Base-by-base conservation (phyloP, 2,113 vertebrate genomes). In the Nicator chloris region DNA sequence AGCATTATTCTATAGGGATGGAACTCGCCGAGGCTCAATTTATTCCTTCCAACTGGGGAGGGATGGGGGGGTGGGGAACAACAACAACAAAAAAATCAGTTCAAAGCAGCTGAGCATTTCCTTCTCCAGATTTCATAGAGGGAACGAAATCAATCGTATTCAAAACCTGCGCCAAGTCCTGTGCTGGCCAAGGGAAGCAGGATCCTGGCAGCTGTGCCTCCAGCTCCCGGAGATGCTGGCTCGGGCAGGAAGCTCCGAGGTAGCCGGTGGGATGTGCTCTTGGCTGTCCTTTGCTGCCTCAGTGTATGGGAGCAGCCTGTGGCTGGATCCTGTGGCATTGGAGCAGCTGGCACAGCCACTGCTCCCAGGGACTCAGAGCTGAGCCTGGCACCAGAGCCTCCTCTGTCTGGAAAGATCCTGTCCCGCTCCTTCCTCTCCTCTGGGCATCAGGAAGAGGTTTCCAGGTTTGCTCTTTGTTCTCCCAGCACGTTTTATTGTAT, bases 221-320 rank as follows among this genome's bases (percentile, higher is more conserved):
- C 92, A 57, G 66, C 85, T 96, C 88, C 94, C 6, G 3, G 95
- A 93, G 93, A 59, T 83, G 88, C 86, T 94, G 94, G 95, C 92
- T 90, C 9, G 42, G 90, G 71, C 15, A 56, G 60, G 91, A 63
- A 47, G 82, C 73, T 40, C 9, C 3, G 50, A 86, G 92, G 86
- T 78, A 15, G 89, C 88, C 20, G 1, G 89, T 86, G 93, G 95
- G 96, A 95, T 81, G 93, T 93, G 31, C 44, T 68, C 24, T 93
- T 96, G 96, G 93, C 94, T 81, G 90, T 95, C 94, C 94, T 95
- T 93, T 84, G 28, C 82, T 78, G 88, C 90, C 73, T 90, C 76
- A 23, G 13, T 40, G 82, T 86, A 90, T 54, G 78, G 87, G 70
- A 95, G 93, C 95, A 93, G 95, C 83, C 88, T 95, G 94, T 77